Conservation (phyloP, 1,140 invertebrate species). For the Panulirus ornatus region DNA sequence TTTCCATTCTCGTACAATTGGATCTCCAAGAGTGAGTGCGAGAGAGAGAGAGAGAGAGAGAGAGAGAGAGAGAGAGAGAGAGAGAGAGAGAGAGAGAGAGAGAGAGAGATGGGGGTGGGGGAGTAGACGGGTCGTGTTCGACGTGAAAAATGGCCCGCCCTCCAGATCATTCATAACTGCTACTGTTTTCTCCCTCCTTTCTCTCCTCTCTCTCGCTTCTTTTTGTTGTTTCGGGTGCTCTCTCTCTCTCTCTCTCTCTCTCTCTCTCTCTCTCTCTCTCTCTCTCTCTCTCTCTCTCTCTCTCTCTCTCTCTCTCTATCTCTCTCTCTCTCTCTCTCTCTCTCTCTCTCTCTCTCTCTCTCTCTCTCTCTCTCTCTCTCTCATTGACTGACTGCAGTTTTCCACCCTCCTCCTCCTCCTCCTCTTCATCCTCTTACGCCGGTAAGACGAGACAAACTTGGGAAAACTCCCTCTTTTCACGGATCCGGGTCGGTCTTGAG, state of each 20-base stretch:
- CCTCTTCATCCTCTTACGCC: too few relatives aligned
- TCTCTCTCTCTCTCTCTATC: background rate
- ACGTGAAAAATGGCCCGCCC: background rate
- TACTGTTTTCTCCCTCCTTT: background rate
- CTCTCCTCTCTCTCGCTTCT: background rate
- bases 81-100: background rate
- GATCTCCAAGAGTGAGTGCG: too few relatives aligned
- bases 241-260: background rate
- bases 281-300: background rate
- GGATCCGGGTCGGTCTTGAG: too few relatives aligned
- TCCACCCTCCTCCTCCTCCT: too few relatives aligned
- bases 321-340: background rate
- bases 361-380: constrained; percentile 7
- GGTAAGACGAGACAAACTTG: too few relatives aligned
- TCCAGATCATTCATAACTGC: background rate
- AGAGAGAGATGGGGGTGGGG: too few relatives aligned
- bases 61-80: too few relatives aligned
- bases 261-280: background rate
- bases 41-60: too few relatives aligned
- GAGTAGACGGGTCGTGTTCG: background rate
- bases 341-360: constrained; percentile 7
- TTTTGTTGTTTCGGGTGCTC: background rate
- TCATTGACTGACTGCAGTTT: background rate
- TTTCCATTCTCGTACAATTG: too few relatives aligned
- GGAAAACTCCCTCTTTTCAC: too few relatives aligned